Evolutionary conservation across 2,113 vertebrate genomes (phyloP).

Genomic region (Dermatemys mawii): DNA sequence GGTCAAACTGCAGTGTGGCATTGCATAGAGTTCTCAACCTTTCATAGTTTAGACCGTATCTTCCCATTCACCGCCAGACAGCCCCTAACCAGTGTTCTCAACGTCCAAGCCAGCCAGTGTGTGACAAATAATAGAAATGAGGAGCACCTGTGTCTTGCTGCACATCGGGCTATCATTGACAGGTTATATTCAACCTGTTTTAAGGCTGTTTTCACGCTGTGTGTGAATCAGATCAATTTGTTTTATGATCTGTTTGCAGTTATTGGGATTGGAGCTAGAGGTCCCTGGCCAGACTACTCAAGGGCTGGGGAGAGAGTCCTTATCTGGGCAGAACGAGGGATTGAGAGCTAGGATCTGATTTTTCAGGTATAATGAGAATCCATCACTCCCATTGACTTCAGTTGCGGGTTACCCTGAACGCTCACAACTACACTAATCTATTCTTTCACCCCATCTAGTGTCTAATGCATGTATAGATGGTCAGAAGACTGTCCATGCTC

Average conservation of each 20-base stretch:
- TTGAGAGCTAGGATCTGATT: neutral
- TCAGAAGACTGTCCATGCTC: neutral
- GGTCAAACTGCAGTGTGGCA: neutral
- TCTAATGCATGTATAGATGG: neutral
- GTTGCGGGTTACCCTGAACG: neutral
- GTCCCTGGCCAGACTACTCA: neutral
- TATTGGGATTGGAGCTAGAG: neutral
- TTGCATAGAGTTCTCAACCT: neutral
- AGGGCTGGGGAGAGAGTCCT: neutral
- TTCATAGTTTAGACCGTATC: neutral
- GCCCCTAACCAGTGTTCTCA: neutral
- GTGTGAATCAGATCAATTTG: neutral
- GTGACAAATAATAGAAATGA: conserved; percentile 67
- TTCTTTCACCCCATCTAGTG: neutral
- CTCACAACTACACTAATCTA: neutral
- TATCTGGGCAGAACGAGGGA: neutral
- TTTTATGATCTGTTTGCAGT: conserved; percentile 18
- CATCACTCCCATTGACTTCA: neutral
- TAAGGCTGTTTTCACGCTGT: neutral
- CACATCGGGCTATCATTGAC: neutral
- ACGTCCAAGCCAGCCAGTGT: conserved; percentile 9
- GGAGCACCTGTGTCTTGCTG: conserved; percentile 35
- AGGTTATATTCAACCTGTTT: conserved; percentile 31
- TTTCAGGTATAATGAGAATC: neutral
- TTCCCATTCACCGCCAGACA: conserved; percentile 9